These are phyloP conservation scores for Micrasema minimum DNA, from an alignment of 1,140 invertebrate genomes.

Conservation along the genomic window DNA sequence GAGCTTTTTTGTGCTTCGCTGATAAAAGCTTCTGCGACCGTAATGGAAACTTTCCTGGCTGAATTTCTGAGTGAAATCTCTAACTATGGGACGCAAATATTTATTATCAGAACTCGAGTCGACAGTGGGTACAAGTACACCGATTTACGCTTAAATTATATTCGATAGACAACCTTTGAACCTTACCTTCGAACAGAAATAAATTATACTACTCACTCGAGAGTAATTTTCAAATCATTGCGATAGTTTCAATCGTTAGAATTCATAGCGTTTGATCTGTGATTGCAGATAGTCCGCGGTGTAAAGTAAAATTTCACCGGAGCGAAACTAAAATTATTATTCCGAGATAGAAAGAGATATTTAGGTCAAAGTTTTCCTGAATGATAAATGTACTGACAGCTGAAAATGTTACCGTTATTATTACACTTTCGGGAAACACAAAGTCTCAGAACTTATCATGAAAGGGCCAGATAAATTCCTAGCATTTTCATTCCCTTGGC, in stretches of 20 bases:
- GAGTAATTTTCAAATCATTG: too few species aligned
- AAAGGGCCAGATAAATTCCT: not conserved
- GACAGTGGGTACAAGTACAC: too few species aligned
- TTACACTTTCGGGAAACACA: not conserved
- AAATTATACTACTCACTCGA: too few species aligned
- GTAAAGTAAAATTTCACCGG: not conserved
- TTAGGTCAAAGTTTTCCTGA: slow-evolving; percentile 12
- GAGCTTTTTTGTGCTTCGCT: slow-evolving; percentile 29
- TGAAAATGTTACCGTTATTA: slow-evolving; percentile 2
- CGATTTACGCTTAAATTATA: too few species aligned
- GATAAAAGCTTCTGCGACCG: slow-evolving; percentile 32
- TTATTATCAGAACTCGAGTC: too few species aligned
- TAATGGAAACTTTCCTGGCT: slow-evolving; percentile 20
- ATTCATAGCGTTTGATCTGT: slow-evolving; percentile 3
- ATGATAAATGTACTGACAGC: slow-evolving; percentile 18
- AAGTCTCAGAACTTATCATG: slow-evolving; percentile 1
- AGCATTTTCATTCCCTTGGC: not conserved
- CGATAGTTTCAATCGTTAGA: too few species aligned
- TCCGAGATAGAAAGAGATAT: slow-evolving; percentile 2
- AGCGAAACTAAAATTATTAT: not conserved
- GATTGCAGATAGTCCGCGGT: not conserved
- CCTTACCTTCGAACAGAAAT: too few species aligned
- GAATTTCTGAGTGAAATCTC: not conserved
- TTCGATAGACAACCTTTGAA: too few species aligned
- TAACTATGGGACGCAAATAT: slow-evolving; percentile 3